Evolutionary conservation across 2,113 vertebrate genomes (phyloP), one percentile per base, ranked within the genome.

Genomic region (Seriola rivoliana): DNA sequence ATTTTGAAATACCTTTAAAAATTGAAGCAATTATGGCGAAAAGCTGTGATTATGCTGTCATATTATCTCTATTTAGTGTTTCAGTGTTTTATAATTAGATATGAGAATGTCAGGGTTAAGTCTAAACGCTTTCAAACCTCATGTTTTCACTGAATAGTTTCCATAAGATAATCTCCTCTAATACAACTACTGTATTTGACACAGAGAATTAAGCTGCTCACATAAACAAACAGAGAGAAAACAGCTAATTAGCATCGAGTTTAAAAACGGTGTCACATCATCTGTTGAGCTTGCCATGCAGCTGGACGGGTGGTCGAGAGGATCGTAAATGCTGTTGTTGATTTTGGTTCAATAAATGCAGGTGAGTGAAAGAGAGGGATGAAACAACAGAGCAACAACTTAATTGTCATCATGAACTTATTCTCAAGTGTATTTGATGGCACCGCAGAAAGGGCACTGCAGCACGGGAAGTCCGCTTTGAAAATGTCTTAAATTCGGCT

Each of bases 291-390:
- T 32, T 52, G 60, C 34, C 23, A 32, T 40, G 42, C 44, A 59
- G 67, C 52, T 52, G 62, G 62, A 69, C 57, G 69, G 55, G 44
- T 62, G 36, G 63, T 69, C 34, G 14, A 38, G 46, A 44, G 46
- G 6, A 70, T 55, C 57, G 25, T 55, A 34, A 69, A 2, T 54
- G 34, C 60, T 38, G 55, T 36, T 63, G 36, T 12, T 81, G 32
- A 32, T 32, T 16, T 59, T 50, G 52, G 29, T 66, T 25, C 32
- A 73, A 29, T 58, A 58, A 50, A 72, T 50, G 16, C 8, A 10
- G 8, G 8, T 9, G 13, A 57, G 62, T 55, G 25, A 63, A 63
- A n/a, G 44, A 11, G 25, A 14, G 38, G 44, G 17, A 59, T 4
- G 29, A 65, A 69, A 66, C 14, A 58, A 54, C 9, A 64, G 16